Conservation (phyloP, 2,888 invertebrate species). For the Teinopalpus imperialis region DNA sequence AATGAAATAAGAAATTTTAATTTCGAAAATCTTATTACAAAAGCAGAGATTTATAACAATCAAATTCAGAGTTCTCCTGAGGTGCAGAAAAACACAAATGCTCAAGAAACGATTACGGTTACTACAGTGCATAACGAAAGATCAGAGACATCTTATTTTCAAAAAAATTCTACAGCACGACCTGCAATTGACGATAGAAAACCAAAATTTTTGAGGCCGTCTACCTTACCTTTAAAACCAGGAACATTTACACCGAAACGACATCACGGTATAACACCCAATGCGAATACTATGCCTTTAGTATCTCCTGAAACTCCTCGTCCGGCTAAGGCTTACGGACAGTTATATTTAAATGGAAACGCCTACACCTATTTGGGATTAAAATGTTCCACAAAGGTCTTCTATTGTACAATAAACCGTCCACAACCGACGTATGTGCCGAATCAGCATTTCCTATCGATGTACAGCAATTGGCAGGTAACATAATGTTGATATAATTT, state of each 20-base stretch:
- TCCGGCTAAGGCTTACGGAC: constrained; percentile 93
- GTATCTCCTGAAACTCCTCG: constrained; percentile 96
- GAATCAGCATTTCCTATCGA: constrained; percentile 93
- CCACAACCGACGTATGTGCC: constrained; percentile 97
- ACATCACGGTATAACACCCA: constrained; percentile 91
- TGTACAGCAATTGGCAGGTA: constrained; percentile 98
- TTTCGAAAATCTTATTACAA: constrained; percentile 77
- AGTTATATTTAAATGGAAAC: constrained; percentile 94
- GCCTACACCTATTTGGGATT: constrained; percentile 95
- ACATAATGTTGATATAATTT: constrained; percentile 35
- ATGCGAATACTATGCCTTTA: constrained; percentile 90
- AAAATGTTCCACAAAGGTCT: constrained; percentile 94
- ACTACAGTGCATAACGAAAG: constrained; percentile 56
- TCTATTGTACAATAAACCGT: constrained; percentile 95
- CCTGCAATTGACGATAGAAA: constrained; percentile 64
- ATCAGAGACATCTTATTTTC: constrained; percentile 75
- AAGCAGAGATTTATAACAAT: constrained; percentile 75
- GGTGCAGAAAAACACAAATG: constrained; percentile 63
- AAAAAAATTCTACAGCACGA: constrained; percentile 60
- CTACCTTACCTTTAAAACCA: constrained; percentile 91
- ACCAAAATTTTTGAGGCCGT: constrained; percentile 90
- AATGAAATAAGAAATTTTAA: constrained; percentile 68
- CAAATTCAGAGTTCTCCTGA: constrained; percentile 69
- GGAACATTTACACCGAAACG: constrained; percentile 91
- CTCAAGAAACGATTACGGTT: constrained; percentile 48